These are phyloP conservation scores for Porites australiensis DNA, from an alignment of 64 coral and sea anemone genomes.

Conservation along the genomic window DNA sequence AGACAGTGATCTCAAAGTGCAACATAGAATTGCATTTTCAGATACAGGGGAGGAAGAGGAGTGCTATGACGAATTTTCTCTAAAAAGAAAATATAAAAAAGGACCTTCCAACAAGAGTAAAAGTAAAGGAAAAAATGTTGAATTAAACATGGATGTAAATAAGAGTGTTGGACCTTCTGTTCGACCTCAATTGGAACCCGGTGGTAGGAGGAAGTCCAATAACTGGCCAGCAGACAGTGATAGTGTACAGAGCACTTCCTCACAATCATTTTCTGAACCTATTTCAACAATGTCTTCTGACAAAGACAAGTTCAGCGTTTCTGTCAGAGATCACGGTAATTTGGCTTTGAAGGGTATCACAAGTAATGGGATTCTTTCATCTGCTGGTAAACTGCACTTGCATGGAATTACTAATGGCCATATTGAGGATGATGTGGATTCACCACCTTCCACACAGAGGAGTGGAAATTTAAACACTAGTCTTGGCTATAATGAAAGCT, in stretches of 20 bases:
- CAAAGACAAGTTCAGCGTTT: constrained; percentile 46
- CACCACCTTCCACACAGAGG: constrained; percentile 1
- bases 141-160: neutral
- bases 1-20: neutral
- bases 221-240: constrained; percentile 76
- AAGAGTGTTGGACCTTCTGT: neutral
- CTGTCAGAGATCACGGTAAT: constrained; percentile 37
- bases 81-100: constrained; percentile 86
- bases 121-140: constrained; percentile 16
- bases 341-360: constrained; percentile 1
- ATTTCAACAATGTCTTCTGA: constrained; percentile 47
- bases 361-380: constrained; percentile 29
- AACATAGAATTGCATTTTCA: constrained; percentile 2
- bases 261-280: constrained; percentile 78
- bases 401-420: neutral
- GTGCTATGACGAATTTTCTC: constrained; percentile 60
- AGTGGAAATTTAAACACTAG: constrained; percentile 49
- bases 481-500: constrained; percentile 79
- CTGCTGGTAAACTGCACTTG: neutral
- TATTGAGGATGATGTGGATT: constrained; percentile 21
- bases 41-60: constrained; percentile 22
- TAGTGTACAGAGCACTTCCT: constrained; percentile 81
- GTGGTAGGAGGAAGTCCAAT: neutral
- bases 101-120: neutral
- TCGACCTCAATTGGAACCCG: constrained; percentile 7